A percentile compares a stretch with the other conserved stretches of the same genome.
Conservation (phyloP, 2,797 vertebrate species). For the Capromys pilorides region DNA sequence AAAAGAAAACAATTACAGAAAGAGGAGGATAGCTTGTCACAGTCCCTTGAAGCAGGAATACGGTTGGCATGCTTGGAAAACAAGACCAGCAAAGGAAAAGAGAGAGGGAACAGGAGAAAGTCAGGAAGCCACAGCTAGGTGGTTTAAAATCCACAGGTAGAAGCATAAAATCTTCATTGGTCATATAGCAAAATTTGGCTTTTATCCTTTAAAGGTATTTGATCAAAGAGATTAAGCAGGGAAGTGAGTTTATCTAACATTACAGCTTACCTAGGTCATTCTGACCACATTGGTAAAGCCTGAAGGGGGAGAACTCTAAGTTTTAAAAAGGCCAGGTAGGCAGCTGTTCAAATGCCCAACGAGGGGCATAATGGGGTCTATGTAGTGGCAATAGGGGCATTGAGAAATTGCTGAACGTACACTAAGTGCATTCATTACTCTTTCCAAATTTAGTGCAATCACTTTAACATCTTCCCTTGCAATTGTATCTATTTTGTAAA, state of each 20-base stretch:
- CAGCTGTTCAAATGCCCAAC: not conserved
- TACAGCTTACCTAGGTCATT: not conserved
- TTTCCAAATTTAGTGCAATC: not conserved
- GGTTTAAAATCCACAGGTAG: not conserved
- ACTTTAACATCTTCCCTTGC: not conserved
- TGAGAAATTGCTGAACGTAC: not conserved
- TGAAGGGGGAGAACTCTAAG: not conserved
- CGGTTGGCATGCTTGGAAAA: not conserved
- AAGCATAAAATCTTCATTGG: not conserved
- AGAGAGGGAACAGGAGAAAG: fast-evolving
- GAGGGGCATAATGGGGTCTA: not conserved
- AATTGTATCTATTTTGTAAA: not conserved
- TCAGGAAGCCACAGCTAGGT: not conserved
- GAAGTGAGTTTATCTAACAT: not conserved
- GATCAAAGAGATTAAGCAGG: not conserved
- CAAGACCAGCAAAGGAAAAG: not conserved
- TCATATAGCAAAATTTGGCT: not conserved
- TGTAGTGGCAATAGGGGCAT: not conserved
- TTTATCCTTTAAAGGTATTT: not conserved
- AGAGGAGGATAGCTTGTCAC: not conserved
- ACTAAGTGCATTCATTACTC: not conserved
- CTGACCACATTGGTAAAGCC: not conserved
- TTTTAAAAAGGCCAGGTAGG: not conserved
- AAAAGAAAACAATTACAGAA: not conserved
- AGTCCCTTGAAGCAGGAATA: not conserved